Base-by-base conservation (phyloP, 2,113 vertebrate species). In the Hymenochirus boettgeri region DNA sequence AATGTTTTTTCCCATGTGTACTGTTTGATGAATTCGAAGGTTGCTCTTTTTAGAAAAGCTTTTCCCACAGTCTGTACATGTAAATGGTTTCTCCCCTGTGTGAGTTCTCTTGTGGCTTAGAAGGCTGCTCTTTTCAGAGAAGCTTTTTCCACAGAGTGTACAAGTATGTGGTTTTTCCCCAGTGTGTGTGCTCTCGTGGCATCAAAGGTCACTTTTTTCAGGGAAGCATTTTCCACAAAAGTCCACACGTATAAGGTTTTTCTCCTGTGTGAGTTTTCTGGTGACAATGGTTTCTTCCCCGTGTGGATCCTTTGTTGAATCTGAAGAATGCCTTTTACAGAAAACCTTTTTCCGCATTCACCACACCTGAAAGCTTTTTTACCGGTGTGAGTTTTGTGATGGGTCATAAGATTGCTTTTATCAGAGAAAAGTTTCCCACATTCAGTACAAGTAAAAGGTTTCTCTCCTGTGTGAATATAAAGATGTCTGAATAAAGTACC, bases 161-260 rank as follows among this genome's bases (percentile, higher is more conserved):
- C 82, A 84, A 1, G 57, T 72, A 59, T 78, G 82, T 0, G 81
- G 82, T 3, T 79, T 83, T 22, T 81, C 80, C 0, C 82, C 79
- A 0, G 80, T 82, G 63, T 83, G 80, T 35, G 79, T 42, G 6
- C 17, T 42, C 17, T 42, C 5, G 39, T 42, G 39, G 10, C 11
- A 35, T 9, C 33, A 3, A 7, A 35, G 33, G 33, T 9, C 15
- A 13, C 33, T 13, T 35, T 12, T 35, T 13, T 35, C 10, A 11
- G 33, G 15, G 33, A 35, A 35, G 4, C 10, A 12, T 35, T 11
- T 12, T 2, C 33, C 33, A 35, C 33, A 35, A 35, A 11, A 35
- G 7, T 33, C 7, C 11, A 35, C 33, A 35, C 10, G 33, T 35
- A 13, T 12, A 35, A 13, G 33, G 33, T 35, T 35, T 35, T 2